These are phyloP conservation scores for Hymenochirus boettgeri DNA, from an alignment of 2,113 vertebrate species.

Conservation along the genomic window DNA sequence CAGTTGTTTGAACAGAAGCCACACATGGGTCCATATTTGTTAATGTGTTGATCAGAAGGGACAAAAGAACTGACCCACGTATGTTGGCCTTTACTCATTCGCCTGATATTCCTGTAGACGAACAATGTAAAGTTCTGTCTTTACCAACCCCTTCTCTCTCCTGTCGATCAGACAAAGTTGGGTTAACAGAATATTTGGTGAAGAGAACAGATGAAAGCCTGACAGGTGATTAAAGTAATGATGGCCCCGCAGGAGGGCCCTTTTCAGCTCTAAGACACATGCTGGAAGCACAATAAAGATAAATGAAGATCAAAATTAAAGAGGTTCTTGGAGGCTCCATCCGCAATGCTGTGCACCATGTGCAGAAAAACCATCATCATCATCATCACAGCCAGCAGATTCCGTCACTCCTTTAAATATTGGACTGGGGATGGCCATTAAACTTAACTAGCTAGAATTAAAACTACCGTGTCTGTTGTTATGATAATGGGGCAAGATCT, in stretches of 20 bases:
- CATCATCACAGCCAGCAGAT: conserved; percentile 13
- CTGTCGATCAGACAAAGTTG: conserved; percentile 37
- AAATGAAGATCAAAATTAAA: conserved; percentile 42
- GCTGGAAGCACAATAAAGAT: conserved; percentile 45
- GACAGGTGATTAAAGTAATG: conserved; percentile 23
- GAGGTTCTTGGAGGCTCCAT: conserved; percentile 5
- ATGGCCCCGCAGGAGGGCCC: neutral
- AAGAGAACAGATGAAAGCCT: conserved; percentile 28
- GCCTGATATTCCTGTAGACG: no score
- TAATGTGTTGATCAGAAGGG: no score
- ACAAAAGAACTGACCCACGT: no score
- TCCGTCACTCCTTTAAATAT: neutral
- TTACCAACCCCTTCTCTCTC: neutral
- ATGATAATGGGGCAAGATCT: conserved; percentile 14
- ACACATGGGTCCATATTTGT: no score
- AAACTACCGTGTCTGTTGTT: neutral
- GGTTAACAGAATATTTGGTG: conserved; percentile 2
- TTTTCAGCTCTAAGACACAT: conserved; percentile 34
- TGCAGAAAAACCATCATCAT: conserved; percentile 23
- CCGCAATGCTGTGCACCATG: conserved; percentile 10
- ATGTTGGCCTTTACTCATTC: no score
- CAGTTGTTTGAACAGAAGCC: no score
- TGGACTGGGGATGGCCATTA: conserved; percentile 16
- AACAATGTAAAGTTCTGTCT: no score
- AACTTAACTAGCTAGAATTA: conserved; percentile 16